Evolutionary conservation across 2,113 vertebrate species (phyloP).

Genomic region (Sakesphorus luctuosus): DNA sequence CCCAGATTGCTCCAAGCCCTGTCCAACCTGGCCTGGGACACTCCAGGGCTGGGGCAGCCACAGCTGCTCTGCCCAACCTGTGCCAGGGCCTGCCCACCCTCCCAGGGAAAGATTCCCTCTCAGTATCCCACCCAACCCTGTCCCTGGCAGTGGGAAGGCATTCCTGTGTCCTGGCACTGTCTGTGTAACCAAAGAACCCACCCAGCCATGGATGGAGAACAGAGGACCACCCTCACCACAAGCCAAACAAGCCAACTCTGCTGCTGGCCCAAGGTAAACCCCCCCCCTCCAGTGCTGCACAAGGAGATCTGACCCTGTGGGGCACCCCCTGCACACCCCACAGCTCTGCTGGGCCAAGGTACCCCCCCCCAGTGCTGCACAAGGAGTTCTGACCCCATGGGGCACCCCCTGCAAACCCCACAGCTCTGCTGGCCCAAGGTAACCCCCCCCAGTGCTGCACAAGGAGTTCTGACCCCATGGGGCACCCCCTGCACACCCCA

Average conservation of each 20-base stretch:
- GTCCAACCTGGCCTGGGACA: neutral
- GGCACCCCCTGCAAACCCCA: too few relatives aligned
- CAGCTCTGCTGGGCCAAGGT: rapidly evolving
- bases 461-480: too few relatives aligned
- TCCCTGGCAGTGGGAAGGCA: neutral
- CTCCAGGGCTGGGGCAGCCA: neutral
- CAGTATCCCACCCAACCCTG: neutral
- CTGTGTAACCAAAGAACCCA: neutral
- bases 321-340: rapidly evolving
- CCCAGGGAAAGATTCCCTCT: neutral
- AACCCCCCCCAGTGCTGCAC: neutral
- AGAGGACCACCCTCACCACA: rapidly evolving
- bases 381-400: too few relatives aligned
- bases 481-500: too few relatives aligned
- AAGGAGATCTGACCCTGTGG: rapidly evolving
- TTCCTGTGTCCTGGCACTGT: neutral
- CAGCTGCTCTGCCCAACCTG: neutral
- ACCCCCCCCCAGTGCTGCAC: too few relatives aligned
- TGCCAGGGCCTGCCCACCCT: neutral
- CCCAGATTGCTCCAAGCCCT: neutral
- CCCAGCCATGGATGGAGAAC: neutral
- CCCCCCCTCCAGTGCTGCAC: neutral
- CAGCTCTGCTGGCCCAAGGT: neutral
- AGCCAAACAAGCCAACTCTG: neutral
- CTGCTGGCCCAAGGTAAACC: neutral